Evolutionary conservation across 2,888 invertebrate genomes (phyloP).

Genomic region (Eilema depressum): DNA sequence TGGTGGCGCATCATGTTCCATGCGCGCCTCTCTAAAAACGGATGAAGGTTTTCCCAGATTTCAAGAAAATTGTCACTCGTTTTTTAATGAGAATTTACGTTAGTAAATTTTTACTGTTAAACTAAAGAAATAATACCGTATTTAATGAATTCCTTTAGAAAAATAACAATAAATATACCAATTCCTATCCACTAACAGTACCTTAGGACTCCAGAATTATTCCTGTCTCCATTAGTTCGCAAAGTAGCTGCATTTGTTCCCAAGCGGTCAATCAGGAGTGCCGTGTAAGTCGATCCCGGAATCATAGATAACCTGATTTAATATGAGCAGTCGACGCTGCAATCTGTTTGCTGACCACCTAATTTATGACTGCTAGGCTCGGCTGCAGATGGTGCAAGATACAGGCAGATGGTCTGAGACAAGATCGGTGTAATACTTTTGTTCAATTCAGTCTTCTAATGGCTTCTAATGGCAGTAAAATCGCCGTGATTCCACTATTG

Average conservation of each 20-base stretch:
- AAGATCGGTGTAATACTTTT: background rate
- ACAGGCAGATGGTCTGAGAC: background rate
- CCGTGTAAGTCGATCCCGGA: conserved; percentile 33
- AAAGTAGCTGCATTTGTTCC: background rate
- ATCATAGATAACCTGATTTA: conserved; percentile 43
- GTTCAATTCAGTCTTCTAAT: too few species aligned
- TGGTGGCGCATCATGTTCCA: too few species aligned
- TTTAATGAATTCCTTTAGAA: too few species aligned
- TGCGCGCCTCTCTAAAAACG: too few species aligned
- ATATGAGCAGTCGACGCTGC: conserved; percentile 51
- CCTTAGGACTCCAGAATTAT: background rate
- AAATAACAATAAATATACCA: too few species aligned
- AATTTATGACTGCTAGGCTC: conserved; percentile 33
- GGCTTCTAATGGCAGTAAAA: background rate
- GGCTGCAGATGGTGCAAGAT: conserved; percentile 20
- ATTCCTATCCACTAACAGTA: background rate
- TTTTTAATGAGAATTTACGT: too few species aligned
- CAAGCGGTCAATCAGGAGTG: conserved; percentile 13
- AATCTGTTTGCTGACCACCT: conserved; percentile 42
- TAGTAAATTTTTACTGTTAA: too few species aligned
- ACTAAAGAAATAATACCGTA: too few species aligned
- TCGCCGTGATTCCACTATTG: too few species aligned
- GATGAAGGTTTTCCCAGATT: too few species aligned
- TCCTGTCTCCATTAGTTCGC: background rate
- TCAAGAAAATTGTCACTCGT: too few species aligned